Base-by-base conservation (phyloP, 2,888 invertebrate species). In the Drosophila peninsularis region DNA sequence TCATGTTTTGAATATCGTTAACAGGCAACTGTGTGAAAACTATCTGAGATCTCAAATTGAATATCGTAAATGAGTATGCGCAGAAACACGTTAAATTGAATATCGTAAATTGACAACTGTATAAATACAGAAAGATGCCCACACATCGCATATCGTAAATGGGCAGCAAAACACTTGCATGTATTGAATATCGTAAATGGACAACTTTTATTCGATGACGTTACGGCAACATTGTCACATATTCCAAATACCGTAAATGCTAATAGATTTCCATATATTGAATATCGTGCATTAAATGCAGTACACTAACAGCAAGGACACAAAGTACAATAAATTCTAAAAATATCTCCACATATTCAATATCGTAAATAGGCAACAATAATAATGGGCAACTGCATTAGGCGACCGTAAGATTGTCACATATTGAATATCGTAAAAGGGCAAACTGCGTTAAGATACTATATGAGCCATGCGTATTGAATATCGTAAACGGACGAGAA, bases 61-160 rank as follows among this genome's bases (percentile, higher is more conserved):
- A 45, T 45, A 42, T 39, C 39, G 17, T 39, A 39, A 17, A 39
- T 17, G 17, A n/a, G 3, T n/a, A 7, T n/a, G n/a, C n/a, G n/a
- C 39, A 39, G 10, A 17, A 39, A 10, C 3, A 39, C 0, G 10
- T 1, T 19, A 19, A 5, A 39, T 37, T 39, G 17, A 39, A 39
- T 21, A 42, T 42, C 42, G 11, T 42, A 42, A 21, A 42, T 42
- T 5, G 21, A 4, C 6, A 21, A 13, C 5, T 5, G 13, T 19
- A 41, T 19, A 6, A 5, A 13, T 13, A 41, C 21, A 42, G 21
- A 5, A 19, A 21, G 6, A 1, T 42, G 5, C 5, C 5, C 6
- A 11, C 19, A 42, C n/a, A n/a, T n/a, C n/a, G n/a, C n/a, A 41
- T 41, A 41, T 39, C 39, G 39, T 39, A 39, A 39, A 37, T 37